Evolutionary conservation across 2,888 invertebrate species (phyloP), one percentile per base, ranked within the genome.

Genomic region (Agriopis leucophaearia): DNA sequence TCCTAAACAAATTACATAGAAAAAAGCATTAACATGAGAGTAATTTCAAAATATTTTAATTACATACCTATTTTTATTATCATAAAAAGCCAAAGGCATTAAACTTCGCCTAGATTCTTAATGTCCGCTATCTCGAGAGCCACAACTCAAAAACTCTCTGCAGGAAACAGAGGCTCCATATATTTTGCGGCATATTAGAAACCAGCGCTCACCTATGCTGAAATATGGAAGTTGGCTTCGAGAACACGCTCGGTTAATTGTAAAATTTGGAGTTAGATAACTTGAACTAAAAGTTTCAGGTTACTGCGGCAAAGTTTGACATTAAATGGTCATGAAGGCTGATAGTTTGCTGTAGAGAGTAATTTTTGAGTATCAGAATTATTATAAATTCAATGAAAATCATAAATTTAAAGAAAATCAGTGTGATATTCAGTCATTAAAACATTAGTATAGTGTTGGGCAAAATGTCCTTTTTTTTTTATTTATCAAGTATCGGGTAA

Each of bases 211-310:
- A 87, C 87, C 87, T 88, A 86, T 85, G 84, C 82, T 87, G 82
- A 88, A 88, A 85, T 86, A 87, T 85, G 80, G 81, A 85, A 86
- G 83, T 86, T 86, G 72, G 78, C 76, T 75, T 81, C 78, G 74
- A 64, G 81, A 80, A 80, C 81, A 82, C 80, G 84, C 82, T 83
- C 74, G 77, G 87, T 87, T 89, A 89, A 90, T 88, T 89, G 88
- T 86, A 81, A 86, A 88, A 88, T 89, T 86, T 81, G 78, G 85
- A 87, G 85, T 88, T 88, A 84, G 82, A 84, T 83, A 89, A 89
- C 86, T 89, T 86, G 74, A 74, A 78, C 80, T 69, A 44, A 8
- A 73, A 78, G 73, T 78, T 78, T 65, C 61, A 71, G 70, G 70
- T 57, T 63, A 67, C 66, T 64, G 56, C 67, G 75, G 77, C 65